Evolutionary conservation across 2,113 vertebrate species (phyloP), one percentile per base, ranked within the genome.

Genomic region (Neogale vison): DNA sequence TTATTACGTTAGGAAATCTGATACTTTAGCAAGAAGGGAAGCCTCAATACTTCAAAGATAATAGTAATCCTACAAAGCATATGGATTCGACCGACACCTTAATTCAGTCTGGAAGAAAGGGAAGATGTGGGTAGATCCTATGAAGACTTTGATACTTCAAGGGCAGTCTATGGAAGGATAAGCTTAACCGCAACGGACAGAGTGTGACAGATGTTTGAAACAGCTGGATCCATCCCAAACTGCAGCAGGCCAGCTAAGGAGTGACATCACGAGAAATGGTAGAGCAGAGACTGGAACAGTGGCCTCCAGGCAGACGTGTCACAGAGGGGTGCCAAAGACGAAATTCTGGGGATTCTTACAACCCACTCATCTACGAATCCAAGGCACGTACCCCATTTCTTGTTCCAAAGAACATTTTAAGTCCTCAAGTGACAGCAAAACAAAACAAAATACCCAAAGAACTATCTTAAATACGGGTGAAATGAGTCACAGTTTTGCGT

Each of bases 331-430:
- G 23, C 42, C 15, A 13, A 4, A 47, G 42, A 39, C 31, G 47
- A 88, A 34, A 84, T 7, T 36, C 23, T 6, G 42, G 34, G 59
- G 20, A 57, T 65, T 39, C 45, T 94, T 89, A 84, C 79, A 94
- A 61, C 15, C 39, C 5, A 76, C 1, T n/a, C 39, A 69, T n/a
- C 31, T 88, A 57, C 63, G n/a, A 90, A 80, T 88, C 34, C 15
- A 76, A 63, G 77, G 93, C 89, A 74, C 74, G 8, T 24, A 91
- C 42, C 42, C 17, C 36, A 95, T 92, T 95, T 93, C 57, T 57
- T 95, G 39, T 59, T 77, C 45, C 42, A 80, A 95, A 96, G 94
- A 97, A 47, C 39, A 63, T 92, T 81, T 76, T 81, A 77, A 88
- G 39, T 82, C 4, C 14, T 93, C 95, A 59, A 95, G 6, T n/a